phyloP scores from a whole-genome alignment of 2,113 vertebrate species.

The Galeopterus variegatus region DNA sequence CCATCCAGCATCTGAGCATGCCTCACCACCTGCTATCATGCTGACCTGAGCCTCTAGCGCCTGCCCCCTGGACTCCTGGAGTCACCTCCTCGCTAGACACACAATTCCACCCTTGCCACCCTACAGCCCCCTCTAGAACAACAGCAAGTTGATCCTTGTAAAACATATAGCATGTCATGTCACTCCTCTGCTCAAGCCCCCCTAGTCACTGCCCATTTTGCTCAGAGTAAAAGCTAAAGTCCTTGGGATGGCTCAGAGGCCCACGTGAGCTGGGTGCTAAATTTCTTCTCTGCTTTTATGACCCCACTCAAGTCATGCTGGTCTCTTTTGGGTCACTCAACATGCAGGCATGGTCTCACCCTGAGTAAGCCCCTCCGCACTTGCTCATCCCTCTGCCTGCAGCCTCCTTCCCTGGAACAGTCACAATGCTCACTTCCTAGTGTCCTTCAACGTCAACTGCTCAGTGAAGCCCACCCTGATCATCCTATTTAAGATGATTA shows the following conservation, averaged over 20 bases:
- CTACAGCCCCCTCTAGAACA: not conserved
- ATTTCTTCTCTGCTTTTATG: not conserved
- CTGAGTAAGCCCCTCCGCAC: not conserved
- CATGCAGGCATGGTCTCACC: too few species aligned
- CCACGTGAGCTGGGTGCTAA: accelerated
- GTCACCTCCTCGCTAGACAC: not conserved
- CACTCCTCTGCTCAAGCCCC: not conserved
- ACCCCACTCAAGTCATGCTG: accelerated
- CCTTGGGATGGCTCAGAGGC: not conserved
- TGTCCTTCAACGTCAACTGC: not conserved
- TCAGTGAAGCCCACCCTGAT: not conserved
- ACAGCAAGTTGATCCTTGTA: not conserved
- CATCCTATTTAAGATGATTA: accelerated
- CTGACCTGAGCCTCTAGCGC: too few species aligned
- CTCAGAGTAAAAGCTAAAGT: not conserved
- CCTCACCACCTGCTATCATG: too few species aligned
- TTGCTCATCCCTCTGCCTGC: not conserved
- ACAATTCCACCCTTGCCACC: not conserved
- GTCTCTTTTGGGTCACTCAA: not conserved
- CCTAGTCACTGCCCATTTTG: too few species aligned
- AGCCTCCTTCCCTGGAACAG: not conserved
- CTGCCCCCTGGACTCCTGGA: accelerated
- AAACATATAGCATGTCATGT: accelerated
- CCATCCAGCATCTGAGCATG: not conserved
- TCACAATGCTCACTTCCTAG: accelerated